Percentiles rank a stretch among this genome's conserved stretches.
Evolutionary conservation across 2,113 vertebrate genomes (phyloP).

Genomic region (Malurus cyaneus): DNA sequence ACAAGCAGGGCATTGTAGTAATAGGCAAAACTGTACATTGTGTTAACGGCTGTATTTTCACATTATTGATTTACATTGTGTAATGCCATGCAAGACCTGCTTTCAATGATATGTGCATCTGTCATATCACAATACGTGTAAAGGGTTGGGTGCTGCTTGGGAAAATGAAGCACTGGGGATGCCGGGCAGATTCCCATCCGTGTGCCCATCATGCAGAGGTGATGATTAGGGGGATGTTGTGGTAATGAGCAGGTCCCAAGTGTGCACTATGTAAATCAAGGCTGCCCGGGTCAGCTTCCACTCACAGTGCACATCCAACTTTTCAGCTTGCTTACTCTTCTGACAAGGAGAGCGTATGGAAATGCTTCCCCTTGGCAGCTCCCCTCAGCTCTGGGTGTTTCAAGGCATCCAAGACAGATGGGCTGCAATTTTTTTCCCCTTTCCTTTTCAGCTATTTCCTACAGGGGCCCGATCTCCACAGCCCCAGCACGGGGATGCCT

Average conservation of each 20-base stretch:
- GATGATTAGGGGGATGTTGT: slow-evolving; percentile 59
- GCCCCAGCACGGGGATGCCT: fast-evolving
- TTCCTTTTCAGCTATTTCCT: not conserved
- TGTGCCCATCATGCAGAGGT: not conserved
- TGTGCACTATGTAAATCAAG: slow-evolving; percentile 39
- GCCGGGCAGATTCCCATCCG: not conserved
- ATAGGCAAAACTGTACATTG: slow-evolving; percentile 63
- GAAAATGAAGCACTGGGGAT: not conserved
- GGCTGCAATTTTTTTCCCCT: not conserved
- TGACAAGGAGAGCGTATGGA: slow-evolving; percentile 20
- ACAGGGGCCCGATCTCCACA: not conserved
- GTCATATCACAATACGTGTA: slow-evolving; percentile 36
- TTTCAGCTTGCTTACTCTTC: slow-evolving; percentile 49
- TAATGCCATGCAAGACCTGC: slow-evolving; percentile 46
- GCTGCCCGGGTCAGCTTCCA: slow-evolving; percentile 14
- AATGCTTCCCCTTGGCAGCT: not conserved
- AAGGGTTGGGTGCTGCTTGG: not conserved
- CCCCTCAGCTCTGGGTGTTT: not conserved
- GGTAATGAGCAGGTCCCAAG: slow-evolving; percentile 62
- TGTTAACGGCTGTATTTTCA: slow-evolving; percentile 62
- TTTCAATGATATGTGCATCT: slow-evolving; percentile 31
- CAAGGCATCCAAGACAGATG: not conserved
- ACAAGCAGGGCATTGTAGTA: slow-evolving; percentile 54
- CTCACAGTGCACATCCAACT: not conserved
- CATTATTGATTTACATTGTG: slow-evolving; percentile 51